Evolutionary conservation across 1,140 invertebrate species (phyloP).

Genomic region (Gryllus bimaculatus): DNA sequence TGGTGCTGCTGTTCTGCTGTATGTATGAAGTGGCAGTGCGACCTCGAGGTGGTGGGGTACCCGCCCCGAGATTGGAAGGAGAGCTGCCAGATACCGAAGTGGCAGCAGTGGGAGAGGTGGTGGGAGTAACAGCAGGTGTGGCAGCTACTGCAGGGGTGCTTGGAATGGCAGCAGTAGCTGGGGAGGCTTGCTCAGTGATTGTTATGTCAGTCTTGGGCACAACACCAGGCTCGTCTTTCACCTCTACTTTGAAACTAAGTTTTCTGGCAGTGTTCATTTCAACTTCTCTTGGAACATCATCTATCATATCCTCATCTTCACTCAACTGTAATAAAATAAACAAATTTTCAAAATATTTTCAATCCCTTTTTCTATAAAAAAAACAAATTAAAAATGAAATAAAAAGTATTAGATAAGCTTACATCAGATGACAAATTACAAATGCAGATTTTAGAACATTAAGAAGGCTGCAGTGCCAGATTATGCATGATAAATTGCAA

Average conservation of each 20-base stretch:
- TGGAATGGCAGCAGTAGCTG: too few relatives aligned
- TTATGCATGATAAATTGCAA: too few relatives aligned
- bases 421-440: too few relatives aligned
- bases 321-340: background rate
- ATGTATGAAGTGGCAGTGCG: conserved; percentile 50
- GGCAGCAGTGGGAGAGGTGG: background rate
- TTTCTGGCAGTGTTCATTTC: too few relatives aligned
- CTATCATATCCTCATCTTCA: background rate
- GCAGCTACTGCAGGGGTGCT: too few relatives aligned
- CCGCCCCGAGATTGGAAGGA: conserved; percentile 7
- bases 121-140: background rate
- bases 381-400: background rate
- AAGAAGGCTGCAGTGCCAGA: too few relatives aligned
- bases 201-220: too few relatives aligned
- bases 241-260: too few relatives aligned
- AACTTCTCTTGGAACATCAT: background rate
- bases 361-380: background rate
- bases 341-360: background rate
- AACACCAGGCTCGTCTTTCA: too few relatives aligned
- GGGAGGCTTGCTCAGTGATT: too few relatives aligned
- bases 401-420: background rate
- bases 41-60: conserved; percentile 41
- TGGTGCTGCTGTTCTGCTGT: conserved; percentile 42
- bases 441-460: too few relatives aligned
- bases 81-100: background rate